These are phyloP conservation scores for Hirundo rustica DNA, from an alignment of 2,797 vertebrate species.

Conservation along the genomic window DNA sequence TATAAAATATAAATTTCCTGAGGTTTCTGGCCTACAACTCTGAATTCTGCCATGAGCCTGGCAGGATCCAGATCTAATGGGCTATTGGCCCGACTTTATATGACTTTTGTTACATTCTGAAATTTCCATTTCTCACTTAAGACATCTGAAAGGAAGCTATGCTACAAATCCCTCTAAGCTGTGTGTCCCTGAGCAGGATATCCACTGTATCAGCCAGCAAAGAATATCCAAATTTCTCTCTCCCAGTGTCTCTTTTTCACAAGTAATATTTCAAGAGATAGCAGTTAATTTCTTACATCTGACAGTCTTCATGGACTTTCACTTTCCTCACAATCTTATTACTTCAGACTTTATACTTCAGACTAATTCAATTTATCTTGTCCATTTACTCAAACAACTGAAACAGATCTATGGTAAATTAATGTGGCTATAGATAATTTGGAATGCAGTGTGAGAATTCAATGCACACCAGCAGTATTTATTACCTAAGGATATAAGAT, in stretches of 20 bases:
- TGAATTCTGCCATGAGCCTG: not conserved
- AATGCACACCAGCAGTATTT: conserved; percentile 56
- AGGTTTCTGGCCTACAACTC: not conserved
- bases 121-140: not conserved
- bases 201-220: not conserved
- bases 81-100: not conserved
- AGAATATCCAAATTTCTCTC: conserved; percentile 27
- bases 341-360: conserved; percentile 70
- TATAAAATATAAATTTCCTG: not conserved
- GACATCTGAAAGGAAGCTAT: not conserved
- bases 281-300: conserved; percentile 64
- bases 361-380: conserved; percentile 77
- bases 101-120: not conserved
- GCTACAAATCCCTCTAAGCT: not conserved
- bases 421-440: conserved; percentile 72
- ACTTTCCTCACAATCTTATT: conserved; percentile 56
- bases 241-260: conserved; percentile 1
- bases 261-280: conserved; percentile 12
- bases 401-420: conserved; percentile 75
- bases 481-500: conserved; percentile 73
- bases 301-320: conserved; percentile 59
- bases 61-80: not conserved
- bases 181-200: not conserved
- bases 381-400: conserved; percentile 72
- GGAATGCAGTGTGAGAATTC: conserved; percentile 71